Base-by-base conservation (phyloP, 2,888 invertebrate genomes). In the Eueremaeus valkanovi region DNA sequence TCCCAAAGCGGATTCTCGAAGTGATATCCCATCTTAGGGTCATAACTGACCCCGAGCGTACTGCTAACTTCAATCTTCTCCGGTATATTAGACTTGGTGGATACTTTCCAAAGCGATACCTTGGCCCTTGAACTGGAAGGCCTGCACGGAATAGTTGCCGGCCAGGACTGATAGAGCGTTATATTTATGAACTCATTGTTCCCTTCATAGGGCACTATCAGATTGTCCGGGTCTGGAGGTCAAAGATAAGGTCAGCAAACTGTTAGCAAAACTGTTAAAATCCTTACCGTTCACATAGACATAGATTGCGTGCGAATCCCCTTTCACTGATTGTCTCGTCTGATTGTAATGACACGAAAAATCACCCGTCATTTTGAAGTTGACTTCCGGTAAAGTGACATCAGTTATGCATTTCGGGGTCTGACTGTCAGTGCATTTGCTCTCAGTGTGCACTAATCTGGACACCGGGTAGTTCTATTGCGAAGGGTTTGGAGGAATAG, bases 241-340 rank as follows among this genome's bases (percentile, higher is more conserved):
- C 9, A 45, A n/a, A 45, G 6, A 33, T 2, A 8, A 63, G 9
- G 2, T 31, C 3, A 31, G 29, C 29, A 29, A 31, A 18, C 33
- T 31, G 5, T 18, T 5, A 5, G n/a, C n/a, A n/a, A n/a, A n/a
- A n/a, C n/a, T n/a, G n/a, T n/a, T n/a, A n/a, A n/a, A n/a, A n/a
- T n/a, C n/a, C 76, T 76, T 75, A 76, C 78, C 77, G 70, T 76
- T 76, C 9, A 78, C 76, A 68, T 75, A 79, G 18, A 78, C 68
- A 42, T 76, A 78, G 13, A 79, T 40, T 2, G 76, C 72, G 13
- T 75, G 42, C 13, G 66, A 51, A 1, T 16, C 33, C 1, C 73
- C 27, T 18, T 18, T 13, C 18, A 13, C 40, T 0, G n/a, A 3
- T 21, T 31, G 29, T 27, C 27, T 29, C 18, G 72, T 33, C 3